phyloP scores from a whole-genome alignment of 2,888 invertebrate species.

The Acleris holmiana region DNA sequence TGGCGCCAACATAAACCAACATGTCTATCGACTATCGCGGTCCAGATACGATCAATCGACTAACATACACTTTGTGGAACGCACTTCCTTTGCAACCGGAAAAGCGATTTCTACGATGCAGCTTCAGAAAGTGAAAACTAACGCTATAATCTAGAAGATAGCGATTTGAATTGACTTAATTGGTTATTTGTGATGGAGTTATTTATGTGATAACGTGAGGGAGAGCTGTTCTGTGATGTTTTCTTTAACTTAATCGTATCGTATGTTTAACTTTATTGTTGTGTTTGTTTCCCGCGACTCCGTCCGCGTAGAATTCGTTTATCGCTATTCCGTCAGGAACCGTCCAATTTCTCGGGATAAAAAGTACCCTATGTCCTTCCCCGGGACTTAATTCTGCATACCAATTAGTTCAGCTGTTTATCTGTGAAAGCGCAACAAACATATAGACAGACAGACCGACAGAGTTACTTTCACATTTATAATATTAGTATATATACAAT shows the following conservation, averaged over 20 bases:
- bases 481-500: too few species aligned
- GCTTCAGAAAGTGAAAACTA: slow-evolving; percentile 33
- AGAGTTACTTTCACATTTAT: too few species aligned
- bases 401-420: too few species aligned
- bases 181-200: slow-evolving; percentile 12
- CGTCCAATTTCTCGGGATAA: too few species aligned
- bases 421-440: too few species aligned
- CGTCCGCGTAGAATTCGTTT: too few species aligned
- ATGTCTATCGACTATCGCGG: neutral
- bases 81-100: slow-evolving; percentile 34
- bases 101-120: slow-evolving; percentile 26
- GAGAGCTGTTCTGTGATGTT: neutral
- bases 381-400: too few species aligned
- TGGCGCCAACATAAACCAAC: slow-evolving; percentile 4
- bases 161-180: slow-evolving; percentile 20
- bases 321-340: too few species aligned
- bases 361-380: too few species aligned
- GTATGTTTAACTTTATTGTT: too few species aligned
- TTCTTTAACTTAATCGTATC: neutral
- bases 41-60: neutral
- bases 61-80: slow-evolving; percentile 21
- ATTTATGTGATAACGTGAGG: neutral
- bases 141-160: slow-evolving; percentile 23
- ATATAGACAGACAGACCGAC: too few species aligned
- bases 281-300: too few species aligned